phyloP scores from a whole-genome alignment of 1,140 invertebrate genomes.

The Lucilia cuprina region DNA sequence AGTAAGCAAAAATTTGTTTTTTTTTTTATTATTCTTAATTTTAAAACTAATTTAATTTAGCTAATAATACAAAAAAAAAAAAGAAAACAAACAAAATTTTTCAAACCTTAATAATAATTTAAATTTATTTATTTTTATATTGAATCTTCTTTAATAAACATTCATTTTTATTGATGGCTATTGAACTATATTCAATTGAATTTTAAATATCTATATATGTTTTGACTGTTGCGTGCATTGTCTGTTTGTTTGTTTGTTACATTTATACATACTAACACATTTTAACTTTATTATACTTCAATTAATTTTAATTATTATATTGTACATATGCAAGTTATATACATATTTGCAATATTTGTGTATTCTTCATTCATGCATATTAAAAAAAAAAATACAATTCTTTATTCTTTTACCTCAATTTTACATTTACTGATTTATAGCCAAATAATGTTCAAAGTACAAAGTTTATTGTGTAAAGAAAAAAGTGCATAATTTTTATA shows the following conservation, averaged over 20 bases:
- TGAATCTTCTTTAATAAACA: not conserved
- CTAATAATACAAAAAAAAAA: not conserved
- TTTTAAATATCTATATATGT: not conserved
- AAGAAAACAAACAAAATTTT: too few relatives aligned
- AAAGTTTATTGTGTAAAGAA: not conserved
- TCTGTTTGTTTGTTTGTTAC: not conserved
- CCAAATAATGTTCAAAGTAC: not conserved
- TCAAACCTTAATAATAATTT: too few relatives aligned
- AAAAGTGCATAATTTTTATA: not conserved
- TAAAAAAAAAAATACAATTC: not conserved
- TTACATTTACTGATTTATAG: not conserved
- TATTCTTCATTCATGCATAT: not conserved
- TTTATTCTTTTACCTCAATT: not conserved
- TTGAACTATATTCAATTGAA: not conserved
- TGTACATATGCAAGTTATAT: too few relatives aligned
- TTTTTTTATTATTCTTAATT: too few relatives aligned
- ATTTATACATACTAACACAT: not conserved
- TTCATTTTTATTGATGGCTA: not conserved
- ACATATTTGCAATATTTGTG: too few relatives aligned
- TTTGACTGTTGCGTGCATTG: not conserved
- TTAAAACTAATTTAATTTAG: not conserved
- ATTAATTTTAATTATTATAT: not conserved
- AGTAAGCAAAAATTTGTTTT: slow-evolving; percentile 16
- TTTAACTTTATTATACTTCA: slow-evolving; percentile 11
- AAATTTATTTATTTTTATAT: too few relatives aligned